These are phyloP conservation scores for Falco punctatus DNA, from an alignment of 2,113 vertebrate species.

Conservation along the genomic window DNA sequence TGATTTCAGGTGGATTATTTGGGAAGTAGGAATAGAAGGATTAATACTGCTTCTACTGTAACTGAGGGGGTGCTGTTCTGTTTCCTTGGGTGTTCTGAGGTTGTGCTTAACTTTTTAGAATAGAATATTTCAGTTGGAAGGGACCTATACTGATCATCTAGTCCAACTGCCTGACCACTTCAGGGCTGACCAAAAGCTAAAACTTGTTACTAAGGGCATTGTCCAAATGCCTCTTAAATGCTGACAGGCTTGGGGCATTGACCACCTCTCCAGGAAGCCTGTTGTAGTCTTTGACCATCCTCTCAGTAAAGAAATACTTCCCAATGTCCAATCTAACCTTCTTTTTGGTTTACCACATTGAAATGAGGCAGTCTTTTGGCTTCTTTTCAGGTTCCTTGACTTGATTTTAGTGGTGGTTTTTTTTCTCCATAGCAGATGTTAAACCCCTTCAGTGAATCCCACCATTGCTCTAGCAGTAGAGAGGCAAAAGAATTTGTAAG, in stretches of 20 bases:
- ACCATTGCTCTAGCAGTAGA: not conserved
- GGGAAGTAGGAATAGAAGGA: not conserved
- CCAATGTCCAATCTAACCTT: not conserved
- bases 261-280: not conserved
- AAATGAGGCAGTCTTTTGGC: not conserved
- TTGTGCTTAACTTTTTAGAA: not conserved
- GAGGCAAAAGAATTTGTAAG: not conserved
- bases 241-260: not conserved
- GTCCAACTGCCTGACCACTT: not conserved
- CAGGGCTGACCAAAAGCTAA: not conserved
- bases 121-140: not conserved
- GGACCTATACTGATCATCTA: not conserved
- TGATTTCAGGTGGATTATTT: not conserved
- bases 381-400: not conserved
- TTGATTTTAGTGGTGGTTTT: not conserved
- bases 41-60: not conserved
- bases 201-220: not conserved
- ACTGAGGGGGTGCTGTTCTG: not conserved
- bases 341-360: not conserved
- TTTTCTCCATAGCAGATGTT: not conserved
- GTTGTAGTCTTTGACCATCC: not conserved
- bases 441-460: not conserved
- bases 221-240: not conserved
- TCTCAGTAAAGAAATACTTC: not conserved
- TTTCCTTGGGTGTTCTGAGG: not conserved